These are phyloP conservation scores for Aphelocoma californica DNA, from an alignment of 2,797 vertebrate genomes.

Conservation along the genomic window DNA sequence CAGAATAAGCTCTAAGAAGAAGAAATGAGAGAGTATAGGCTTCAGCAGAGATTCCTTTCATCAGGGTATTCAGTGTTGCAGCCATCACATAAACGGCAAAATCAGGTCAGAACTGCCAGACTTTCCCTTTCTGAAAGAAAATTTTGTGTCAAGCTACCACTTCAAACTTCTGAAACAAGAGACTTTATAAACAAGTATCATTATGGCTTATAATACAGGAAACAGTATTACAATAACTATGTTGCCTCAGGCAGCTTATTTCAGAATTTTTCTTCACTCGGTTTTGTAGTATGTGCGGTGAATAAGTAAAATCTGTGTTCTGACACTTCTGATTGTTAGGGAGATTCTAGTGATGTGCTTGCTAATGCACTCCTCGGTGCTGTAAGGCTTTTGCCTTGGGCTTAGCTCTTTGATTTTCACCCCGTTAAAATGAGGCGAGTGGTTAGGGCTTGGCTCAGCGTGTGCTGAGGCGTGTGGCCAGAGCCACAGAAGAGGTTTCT, in stretches of 20 bases:
- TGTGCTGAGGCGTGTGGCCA: background rate
- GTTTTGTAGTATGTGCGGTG: background rate
- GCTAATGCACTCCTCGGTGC: background rate
- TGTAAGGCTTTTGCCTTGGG: background rate
- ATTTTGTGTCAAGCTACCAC: background rate
- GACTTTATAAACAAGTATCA: background rate
- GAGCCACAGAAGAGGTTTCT: background rate
- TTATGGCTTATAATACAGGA: background rate
- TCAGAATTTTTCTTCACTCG: background rate
- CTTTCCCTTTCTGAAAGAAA: background rate
- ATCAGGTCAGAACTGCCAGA: slow-evolving; percentile 44
- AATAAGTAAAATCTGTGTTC: background rate
- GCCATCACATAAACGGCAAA: background rate
- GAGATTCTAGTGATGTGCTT: background rate
- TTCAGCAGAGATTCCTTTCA: slow-evolving; percentile 31
- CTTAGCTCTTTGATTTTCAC: background rate
- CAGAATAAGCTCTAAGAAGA: slow-evolving; percentile 4
- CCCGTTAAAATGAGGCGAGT: background rate
- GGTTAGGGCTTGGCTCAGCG: background rate
- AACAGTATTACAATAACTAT: background rate
- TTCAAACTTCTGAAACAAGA: background rate
- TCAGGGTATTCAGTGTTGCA: background rate
- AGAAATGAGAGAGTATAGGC: background rate
- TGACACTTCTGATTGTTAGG: background rate
- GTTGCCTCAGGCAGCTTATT: background rate